These are phyloP conservation scores for Erythrocercus mccallii DNA, from an alignment of 2,113 vertebrate species.

Conservation along the genomic window DNA sequence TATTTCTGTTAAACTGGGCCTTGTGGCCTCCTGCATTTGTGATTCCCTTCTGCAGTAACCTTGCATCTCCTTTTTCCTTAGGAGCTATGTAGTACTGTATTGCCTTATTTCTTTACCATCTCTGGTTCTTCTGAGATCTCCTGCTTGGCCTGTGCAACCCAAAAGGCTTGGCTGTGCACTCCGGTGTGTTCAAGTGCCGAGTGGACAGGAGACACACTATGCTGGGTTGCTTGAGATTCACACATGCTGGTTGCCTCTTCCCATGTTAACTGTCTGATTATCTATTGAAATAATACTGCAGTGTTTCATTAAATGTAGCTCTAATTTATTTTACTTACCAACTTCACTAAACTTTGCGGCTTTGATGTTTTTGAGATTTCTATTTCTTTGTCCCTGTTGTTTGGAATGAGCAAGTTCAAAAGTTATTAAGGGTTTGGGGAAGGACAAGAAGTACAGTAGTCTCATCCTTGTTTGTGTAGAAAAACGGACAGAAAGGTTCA, in stretches of 20 bases:
- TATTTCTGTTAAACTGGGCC: neutral
- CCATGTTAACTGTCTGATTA: neutral
- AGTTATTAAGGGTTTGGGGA: neutral
- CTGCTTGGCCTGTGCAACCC: accelerated
- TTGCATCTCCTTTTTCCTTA: neutral
- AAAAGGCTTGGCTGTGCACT: neutral
- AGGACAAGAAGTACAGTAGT: neutral
- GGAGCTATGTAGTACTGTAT: neutral
- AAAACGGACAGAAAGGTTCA: neutral
- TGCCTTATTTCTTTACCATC: neutral
- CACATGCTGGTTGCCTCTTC: neutral
- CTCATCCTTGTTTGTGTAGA: neutral
- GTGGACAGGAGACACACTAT: neutral
- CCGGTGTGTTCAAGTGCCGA: accelerated
- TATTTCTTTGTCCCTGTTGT: neutral
- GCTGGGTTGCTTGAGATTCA: neutral
- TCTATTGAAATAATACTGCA: neutral
- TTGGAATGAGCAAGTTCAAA: neutral
- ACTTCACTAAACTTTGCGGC: neutral
- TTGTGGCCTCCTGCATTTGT: neutral
- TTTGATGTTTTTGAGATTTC: neutral
- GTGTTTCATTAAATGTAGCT: neutral
- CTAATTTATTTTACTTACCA: neutral
- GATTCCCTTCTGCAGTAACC: neutral
- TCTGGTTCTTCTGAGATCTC: neutral